These are phyloP conservation scores for Operophtera brumata DNA, from an alignment of 2,888 invertebrate species.

Conservation along the genomic window DNA sequence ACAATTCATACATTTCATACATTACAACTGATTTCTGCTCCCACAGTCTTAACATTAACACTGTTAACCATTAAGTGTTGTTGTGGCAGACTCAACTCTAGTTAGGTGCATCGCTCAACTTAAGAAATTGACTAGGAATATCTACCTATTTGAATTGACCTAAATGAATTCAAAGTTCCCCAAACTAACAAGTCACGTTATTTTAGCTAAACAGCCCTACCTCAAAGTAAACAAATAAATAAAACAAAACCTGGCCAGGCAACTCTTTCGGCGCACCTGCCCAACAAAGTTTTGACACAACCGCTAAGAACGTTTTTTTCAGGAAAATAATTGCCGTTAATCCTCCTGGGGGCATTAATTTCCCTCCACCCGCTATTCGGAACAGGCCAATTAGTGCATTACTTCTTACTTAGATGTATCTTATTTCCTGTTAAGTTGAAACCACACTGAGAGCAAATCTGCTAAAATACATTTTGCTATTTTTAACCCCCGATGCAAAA, in stretches of 20 bases:
- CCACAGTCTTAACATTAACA: no score
- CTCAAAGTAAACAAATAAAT: constrained; percentile 35
- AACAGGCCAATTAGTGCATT: constrained; percentile 72
- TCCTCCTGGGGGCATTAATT: constrained; percentile 70
- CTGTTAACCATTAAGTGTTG: no score
- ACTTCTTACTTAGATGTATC: constrained; percentile 56
- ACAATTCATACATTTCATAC: no score
- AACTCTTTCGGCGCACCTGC: constrained; percentile 69
- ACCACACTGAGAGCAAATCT: constrained; percentile 29
- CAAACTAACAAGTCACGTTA: background rate
- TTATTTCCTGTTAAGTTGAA: constrained; percentile 37
- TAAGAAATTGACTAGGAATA: no score
- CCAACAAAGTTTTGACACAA: constrained; percentile 68
- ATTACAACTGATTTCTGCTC: no score
- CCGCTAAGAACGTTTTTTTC: constrained; percentile 59
- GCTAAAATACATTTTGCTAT: no score
- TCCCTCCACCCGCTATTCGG: constrained; percentile 67
- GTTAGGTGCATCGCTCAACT: no score
- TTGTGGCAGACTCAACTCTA: no score
- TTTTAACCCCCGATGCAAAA: no score
- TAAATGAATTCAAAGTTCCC: background rate
- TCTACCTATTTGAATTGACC: background rate
- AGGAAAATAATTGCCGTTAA: constrained; percentile 73
- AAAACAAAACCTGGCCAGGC: constrained; percentile 33
- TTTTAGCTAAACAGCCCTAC: constrained; percentile 5